Evolutionary conservation across 2,888 invertebrate species (phyloP).

Genomic region (Polymixis flavicincta): DNA sequence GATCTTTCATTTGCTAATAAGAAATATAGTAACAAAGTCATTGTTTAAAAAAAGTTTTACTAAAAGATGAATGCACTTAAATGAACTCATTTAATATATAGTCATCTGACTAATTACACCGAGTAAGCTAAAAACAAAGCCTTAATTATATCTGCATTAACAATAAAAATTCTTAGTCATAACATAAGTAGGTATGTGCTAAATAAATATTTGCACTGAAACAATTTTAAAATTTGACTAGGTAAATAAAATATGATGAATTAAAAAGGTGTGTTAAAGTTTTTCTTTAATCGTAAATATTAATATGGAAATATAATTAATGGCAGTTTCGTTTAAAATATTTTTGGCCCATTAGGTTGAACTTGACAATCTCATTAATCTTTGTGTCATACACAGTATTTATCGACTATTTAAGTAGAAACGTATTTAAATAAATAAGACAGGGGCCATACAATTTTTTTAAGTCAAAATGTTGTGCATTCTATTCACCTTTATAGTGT

Average conservation of each 20-base stretch:
- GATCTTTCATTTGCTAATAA: background rate
- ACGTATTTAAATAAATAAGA: background rate
- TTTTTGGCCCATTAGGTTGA: background rate
- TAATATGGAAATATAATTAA: background rate
- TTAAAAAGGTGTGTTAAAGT: background rate
- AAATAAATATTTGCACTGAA: constrained; percentile 9
- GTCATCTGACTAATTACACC: background rate
- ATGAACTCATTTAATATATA: constrained; percentile 7
- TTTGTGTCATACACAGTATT: background rate
- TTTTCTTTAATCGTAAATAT: too few species aligned
- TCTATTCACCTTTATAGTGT: background rate
- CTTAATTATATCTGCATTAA: background rate
- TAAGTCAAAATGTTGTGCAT: background rate
- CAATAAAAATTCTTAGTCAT: background rate
- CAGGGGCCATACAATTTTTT: background rate
- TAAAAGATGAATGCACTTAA: constrained; percentile 2
- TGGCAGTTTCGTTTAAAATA: background rate
- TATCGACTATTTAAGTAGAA: background rate
- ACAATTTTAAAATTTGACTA: background rate
- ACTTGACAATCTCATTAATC: background rate
- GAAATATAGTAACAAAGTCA: background rate
- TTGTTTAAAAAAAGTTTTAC: background rate
- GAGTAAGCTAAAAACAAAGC: background rate
- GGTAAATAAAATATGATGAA: background rate
- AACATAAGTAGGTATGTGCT: background rate